Conservation (phyloP, 2,888 invertebrate genomes). For the Sinopyrophorus schimmeli region DNA sequence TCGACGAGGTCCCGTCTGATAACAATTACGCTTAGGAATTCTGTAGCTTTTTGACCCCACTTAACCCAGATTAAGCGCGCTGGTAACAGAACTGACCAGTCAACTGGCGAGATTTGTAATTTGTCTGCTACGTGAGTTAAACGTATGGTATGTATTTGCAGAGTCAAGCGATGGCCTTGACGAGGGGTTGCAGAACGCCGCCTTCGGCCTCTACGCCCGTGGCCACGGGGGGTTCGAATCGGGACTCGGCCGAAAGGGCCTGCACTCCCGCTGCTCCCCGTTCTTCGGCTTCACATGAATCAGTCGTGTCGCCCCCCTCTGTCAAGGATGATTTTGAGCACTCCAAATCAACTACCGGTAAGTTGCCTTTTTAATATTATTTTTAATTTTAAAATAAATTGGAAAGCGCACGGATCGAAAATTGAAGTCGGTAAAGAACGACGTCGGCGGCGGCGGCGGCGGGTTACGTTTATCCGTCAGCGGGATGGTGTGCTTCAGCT, state of each 20-base stretch:
- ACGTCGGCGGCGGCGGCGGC: conserved; percentile 9
- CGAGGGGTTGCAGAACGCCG: conserved; percentile 58
- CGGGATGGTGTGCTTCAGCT: conserved; percentile 38
- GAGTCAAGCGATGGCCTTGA: conserved; percentile 70
- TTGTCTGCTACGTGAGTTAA: conserved; percentile 32
- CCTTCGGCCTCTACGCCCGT: conserved; percentile 46
- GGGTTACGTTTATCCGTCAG: conserved; percentile 37
- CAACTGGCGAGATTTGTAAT: conserved; percentile 47
- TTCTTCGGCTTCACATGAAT: conserved; percentile 56
- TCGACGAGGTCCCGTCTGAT: conserved; percentile 34
- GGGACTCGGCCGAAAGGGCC: conserved; percentile 60
- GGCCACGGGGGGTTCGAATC: conserved; percentile 50
- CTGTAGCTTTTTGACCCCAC: conserved; percentile 74
- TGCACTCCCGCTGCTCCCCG: conserved; percentile 51
- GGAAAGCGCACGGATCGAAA: no score
- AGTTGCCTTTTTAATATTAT: conserved; percentile 44
- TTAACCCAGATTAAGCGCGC: conserved; percentile 72
- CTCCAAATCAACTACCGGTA: conserved; percentile 66
- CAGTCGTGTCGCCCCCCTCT: conserved; percentile 60
- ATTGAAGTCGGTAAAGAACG: no score
- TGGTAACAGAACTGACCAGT: conserved; percentile 46
- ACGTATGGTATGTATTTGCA: conserved; percentile 49
- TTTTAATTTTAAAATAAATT: no score
- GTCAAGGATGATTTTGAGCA: conserved; percentile 69
- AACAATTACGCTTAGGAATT: conserved; percentile 63